Evolutionary conservation across 2,797 vertebrate species (phyloP).

Genomic region (Hippocampus kuda): DNA sequence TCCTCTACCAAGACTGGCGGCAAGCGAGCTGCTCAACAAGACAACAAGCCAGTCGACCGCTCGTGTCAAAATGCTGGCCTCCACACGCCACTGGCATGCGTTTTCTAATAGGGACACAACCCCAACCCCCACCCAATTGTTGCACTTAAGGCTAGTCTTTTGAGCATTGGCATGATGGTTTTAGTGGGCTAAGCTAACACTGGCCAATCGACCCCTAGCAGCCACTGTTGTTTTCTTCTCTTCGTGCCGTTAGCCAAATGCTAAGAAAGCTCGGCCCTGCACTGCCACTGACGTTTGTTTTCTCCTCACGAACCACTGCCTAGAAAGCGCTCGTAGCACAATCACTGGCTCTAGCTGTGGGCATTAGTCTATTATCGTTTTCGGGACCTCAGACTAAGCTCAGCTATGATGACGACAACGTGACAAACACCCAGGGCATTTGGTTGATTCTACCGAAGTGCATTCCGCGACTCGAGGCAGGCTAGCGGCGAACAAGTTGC

Average conservation of each 20-base stretch:
- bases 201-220: too few relatives aligned
- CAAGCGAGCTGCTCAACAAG: constrained; percentile 34
- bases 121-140: too few relatives aligned
- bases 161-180: too few relatives aligned
- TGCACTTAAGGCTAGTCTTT: too few relatives aligned
- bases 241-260: too few relatives aligned
- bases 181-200: too few relatives aligned
- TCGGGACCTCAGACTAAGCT: constrained; percentile 91
- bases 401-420: constrained; percentile 61
- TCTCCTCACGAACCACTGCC: constrained; percentile 41
- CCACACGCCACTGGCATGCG: too few relatives aligned
- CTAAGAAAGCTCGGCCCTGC: constrained; percentile 41
- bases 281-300: constrained; percentile 5
- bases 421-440: constrained; percentile 81
- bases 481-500: constrained; percentile 42
- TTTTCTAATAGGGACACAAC: too few relatives aligned
- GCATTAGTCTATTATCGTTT: constrained; percentile 61
- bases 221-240: too few relatives aligned
- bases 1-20: constrained; percentile 63
- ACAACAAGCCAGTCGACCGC: background rate
- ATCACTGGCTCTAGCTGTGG: constrained; percentile 27
- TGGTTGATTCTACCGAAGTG: constrained; percentile 96
- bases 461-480: constrained; percentile 78
- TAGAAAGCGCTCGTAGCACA: constrained; percentile 44
- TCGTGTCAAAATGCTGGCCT: too few relatives aligned